These are phyloP conservation scores for Phataginus tricuspis DNA, from an alignment of 2,797 vertebrate species.

Conservation along the genomic window DNA sequence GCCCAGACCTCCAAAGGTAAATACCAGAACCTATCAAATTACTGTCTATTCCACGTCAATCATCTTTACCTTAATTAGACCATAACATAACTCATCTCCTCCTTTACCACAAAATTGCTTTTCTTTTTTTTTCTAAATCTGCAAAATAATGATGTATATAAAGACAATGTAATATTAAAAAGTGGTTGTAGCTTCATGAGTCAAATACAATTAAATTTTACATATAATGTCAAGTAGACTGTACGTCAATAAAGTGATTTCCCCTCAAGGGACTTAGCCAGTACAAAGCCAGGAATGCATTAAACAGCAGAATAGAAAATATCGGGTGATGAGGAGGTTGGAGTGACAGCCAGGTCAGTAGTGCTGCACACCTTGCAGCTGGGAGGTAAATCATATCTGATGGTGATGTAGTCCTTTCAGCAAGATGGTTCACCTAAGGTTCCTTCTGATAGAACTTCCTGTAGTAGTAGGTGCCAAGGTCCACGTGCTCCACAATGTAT, in stretches of 20 bases:
- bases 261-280: neutral
- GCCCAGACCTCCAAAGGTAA: neutral
- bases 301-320: neutral
- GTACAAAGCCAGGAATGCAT: neutral
- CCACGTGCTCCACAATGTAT: conserved; percentile 96
- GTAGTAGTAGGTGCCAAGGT: conserved; percentile 97
- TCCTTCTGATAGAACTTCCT: conserved; percentile 95
- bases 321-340: neutral
- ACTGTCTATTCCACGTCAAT: neutral
- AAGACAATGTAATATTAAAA: neutral
- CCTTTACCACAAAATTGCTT: neutral
- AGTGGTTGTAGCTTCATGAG: neutral
- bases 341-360: neutral
- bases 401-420: neutral
- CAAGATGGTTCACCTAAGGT: neutral
- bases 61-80: neutral
- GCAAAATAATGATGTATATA: conserved; percentile 10
- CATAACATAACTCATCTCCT: neutral
- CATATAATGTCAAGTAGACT: neutral
- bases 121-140: too few species aligned
- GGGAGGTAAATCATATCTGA: neutral
- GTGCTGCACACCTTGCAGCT: neutral
- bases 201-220: neutral
- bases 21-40: neutral
- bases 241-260: neutral